phyloP scores from a whole-genome alignment of 1,140 invertebrate genomes.

The Polypedilum pembai region DNA sequence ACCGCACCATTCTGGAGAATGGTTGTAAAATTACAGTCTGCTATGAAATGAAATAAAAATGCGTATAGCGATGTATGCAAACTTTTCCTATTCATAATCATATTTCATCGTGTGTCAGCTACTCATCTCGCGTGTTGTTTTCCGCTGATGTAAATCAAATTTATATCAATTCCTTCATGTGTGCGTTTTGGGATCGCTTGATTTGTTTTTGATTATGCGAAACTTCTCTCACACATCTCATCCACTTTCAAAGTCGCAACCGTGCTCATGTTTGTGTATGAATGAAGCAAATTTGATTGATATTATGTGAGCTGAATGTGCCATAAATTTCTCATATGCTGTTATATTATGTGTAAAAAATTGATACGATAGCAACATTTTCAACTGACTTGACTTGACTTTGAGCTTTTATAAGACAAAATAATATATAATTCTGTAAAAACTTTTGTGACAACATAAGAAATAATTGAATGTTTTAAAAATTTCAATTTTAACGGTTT shows the following conservation, averaged over 20 bases:
- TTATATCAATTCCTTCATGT: conserved; percentile 10
- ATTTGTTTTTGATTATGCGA: conserved; percentile 23
- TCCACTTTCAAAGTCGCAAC: neutral
- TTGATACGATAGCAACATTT: neutral
- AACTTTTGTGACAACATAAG: too few species aligned
- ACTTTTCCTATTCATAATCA: neutral
- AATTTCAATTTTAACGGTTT: too few species aligned
- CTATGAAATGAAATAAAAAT: neutral
- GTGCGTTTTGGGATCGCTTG: neutral
- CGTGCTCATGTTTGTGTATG: neutral
- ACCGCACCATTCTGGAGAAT: neutral
- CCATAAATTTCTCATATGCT: conserved; percentile 5
- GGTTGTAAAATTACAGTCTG: conserved; percentile 15
- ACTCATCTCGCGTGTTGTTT: neutral
- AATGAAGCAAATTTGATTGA: conserved; percentile 25
- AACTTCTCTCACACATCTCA: neutral
- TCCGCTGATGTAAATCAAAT: neutral
- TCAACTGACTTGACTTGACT: neutral
- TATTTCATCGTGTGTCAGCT: neutral
- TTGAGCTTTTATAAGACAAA: neutral
- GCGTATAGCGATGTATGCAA: neutral
- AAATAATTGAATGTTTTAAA: too few species aligned
- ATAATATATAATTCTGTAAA: neutral
- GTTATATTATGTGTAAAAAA: neutral
- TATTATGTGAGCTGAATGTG: conserved; percentile 25